Conservation (phyloP, 1,140 invertebrate genomes). For the Capitella teleta region DNA sequence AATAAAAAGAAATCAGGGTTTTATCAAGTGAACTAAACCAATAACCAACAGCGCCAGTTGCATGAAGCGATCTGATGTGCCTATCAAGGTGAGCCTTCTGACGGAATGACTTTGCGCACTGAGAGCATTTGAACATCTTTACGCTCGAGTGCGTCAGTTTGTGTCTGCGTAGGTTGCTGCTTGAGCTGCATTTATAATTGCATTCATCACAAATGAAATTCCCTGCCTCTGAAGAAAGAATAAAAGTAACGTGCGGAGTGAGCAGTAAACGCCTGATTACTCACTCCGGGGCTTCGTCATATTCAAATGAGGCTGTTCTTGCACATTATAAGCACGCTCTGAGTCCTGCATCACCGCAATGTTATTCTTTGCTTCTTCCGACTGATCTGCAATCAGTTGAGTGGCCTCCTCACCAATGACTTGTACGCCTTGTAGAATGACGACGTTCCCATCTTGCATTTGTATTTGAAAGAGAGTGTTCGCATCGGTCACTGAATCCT, state of each 20-base stretch:
- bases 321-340: background rate
- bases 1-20: background rate
- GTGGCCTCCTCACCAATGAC: too few relatives aligned
- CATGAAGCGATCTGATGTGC: constrained; percentile 36
- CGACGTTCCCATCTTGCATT: too few relatives aligned
- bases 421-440: too few relatives aligned
- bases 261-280: background rate
- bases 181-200: constrained; percentile 28
- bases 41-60: background rate
- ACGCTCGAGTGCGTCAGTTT: constrained; percentile 29
- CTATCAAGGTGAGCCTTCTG: constrained; percentile 39
- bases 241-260: too few relatives aligned
- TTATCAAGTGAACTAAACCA: background rate
- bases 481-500: too few relatives aligned
- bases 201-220: constrained; percentile 26
- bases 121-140: constrained; percentile 22
- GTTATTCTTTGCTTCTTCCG: too few relatives aligned
- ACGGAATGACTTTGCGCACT: constrained; percentile 26
- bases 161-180: constrained; percentile 37
- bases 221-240: constrained; percentile 17
- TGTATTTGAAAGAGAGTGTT: too few relatives aligned
- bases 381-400: too few relatives aligned
- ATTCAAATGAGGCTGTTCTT: background rate
- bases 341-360: background rate
- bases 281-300: background rate